These are phyloP conservation scores for Nycticryphes semicollaris DNA, from an alignment of 2,113 vertebrate genomes.

Conservation along the genomic window DNA sequence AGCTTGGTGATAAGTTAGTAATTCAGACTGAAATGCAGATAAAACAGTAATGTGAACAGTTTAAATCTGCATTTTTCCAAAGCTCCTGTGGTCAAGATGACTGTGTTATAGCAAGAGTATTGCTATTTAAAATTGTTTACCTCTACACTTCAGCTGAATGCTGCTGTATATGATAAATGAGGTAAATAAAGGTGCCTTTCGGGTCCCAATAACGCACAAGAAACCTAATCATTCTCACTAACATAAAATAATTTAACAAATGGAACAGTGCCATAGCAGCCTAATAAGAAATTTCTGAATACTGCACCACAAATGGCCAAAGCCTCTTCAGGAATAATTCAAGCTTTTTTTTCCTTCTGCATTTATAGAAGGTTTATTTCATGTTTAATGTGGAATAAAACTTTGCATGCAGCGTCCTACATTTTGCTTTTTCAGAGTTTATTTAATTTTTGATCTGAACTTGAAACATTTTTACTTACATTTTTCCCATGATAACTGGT, in stretches of 20 bases:
- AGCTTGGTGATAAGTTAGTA: conserved; percentile 68
- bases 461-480: background rate
- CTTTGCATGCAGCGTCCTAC: background rate
- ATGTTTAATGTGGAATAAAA: conserved; percentile 1
- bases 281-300: conserved; percentile 63
- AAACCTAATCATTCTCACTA: conserved; percentile 69
- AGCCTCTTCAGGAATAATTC: conserved; percentile 27
- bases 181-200: conserved; percentile 70
- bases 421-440: background rate
- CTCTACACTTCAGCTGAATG: conserved; percentile 65
- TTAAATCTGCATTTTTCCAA: conserved; percentile 71
- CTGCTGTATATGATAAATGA: conserved; percentile 71
- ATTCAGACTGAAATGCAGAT: conserved; percentile 71
- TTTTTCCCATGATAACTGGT: background rate
- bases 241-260: conserved; percentile 72
- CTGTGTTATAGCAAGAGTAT: conserved; percentile 49
- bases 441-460: background rate
- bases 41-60: conserved; percentile 64
- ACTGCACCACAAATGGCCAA: conserved; percentile 39
- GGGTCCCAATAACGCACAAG: conserved; percentile 63
- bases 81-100: conserved; percentile 72
- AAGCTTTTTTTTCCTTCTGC: background rate
- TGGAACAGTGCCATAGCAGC: conserved; percentile 54
- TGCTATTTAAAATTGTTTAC: conserved; percentile 73
- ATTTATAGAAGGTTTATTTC: background rate